Percentiles rank a stretch among this genome's conserved stretches.
Conservation (phyloP, 2,113 vertebrate genomes). For the Verasper variegatus region DNA sequence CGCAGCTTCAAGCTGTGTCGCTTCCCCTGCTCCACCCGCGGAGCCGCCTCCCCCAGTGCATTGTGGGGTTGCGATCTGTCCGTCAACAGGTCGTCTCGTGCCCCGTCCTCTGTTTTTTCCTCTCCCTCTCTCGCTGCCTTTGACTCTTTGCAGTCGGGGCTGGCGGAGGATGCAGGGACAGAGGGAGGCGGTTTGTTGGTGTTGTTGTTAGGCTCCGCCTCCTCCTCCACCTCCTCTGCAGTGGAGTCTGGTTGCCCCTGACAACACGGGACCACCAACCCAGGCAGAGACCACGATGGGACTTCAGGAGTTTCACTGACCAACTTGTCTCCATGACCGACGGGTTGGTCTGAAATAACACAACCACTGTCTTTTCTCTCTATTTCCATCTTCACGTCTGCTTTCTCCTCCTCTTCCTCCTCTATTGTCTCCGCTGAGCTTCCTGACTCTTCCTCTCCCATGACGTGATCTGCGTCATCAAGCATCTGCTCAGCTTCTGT, state of each 20-base stretch:
- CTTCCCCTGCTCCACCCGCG: conserved; percentile 80
- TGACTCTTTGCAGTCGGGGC: conserved; percentile 48
- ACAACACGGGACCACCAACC: conserved; percentile 71
- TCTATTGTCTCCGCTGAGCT: conserved; percentile 26
- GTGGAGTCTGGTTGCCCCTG: conserved; percentile 49
- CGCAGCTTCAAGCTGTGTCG: conserved; percentile 83
- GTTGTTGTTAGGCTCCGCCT: conserved; percentile 79
- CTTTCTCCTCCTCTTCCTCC: conserved; percentile 21
- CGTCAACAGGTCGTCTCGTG: conserved; percentile 47
- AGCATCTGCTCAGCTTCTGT: conserved; percentile 18
- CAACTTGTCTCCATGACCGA: conserved; percentile 44
- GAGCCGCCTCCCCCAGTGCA: conserved; percentile 40
- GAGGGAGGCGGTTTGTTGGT: conserved; percentile 72
- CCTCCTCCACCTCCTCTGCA: not conserved
- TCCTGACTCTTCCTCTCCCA: no score
- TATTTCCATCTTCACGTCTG: conserved; percentile 1
- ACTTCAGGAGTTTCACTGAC: conserved; percentile 25
- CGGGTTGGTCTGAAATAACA: conserved; percentile 72
- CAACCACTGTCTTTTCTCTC: conserved; percentile 3
- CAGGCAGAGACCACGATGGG: conserved; percentile 25
- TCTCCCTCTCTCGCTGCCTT: conserved; percentile 4
- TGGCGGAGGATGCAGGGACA: conserved; percentile 35
- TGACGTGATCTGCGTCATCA: conserved; percentile 1
- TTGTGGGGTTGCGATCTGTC: conserved; percentile 44
- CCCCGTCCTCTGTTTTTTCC: conserved; percentile 9